These are phyloP conservation scores for Orthosia cruda DNA, from an alignment of 2,888 invertebrate genomes.

Conservation along the genomic window DNA sequence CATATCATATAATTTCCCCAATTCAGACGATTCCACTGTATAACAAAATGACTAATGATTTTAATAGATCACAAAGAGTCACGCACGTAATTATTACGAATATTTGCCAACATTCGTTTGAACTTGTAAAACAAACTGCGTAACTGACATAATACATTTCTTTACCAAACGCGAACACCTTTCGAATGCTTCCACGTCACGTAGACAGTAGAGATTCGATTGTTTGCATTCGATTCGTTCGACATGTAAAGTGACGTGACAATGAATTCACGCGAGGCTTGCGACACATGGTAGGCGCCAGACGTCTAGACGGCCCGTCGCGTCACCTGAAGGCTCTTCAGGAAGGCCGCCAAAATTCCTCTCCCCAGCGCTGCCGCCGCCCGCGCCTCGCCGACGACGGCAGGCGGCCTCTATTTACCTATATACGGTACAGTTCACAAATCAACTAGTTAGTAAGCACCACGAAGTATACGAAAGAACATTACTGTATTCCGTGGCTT, in stretches of 20 bases:
- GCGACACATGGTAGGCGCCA: conserved; percentile 83
- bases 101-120: conserved; percentile 15
- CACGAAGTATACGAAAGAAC: conserved; percentile 34
- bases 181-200: conserved; percentile 10
- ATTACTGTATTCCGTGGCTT: conserved; percentile 32
- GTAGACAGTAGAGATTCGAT: conserved; percentile 13
- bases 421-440: conserved; percentile 53
- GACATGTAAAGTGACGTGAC: conserved; percentile 56
- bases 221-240: conserved; percentile 43
- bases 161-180: conserved; percentile 12
- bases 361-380: conserved; percentile 68
- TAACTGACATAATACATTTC: not conserved
- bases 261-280: conserved; percentile 70
- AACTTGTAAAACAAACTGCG: conserved; percentile 5
- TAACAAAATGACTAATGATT: conserved; percentile 16
- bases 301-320: conserved; percentile 85
- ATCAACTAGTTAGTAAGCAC: conserved; percentile 26
- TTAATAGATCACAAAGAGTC: not conserved
- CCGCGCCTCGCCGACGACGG: conserved; percentile 49
- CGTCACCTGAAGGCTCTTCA: conserved; percentile 87
- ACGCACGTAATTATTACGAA: conserved; percentile 4
- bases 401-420: conserved; percentile 61
- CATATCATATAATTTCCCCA: conserved; percentile 29
- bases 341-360: conserved; percentile 81
- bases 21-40: conserved; percentile 2